These are phyloP conservation scores for Silurus aristotelis DNA, from an alignment of 2,797 vertebrate species.

Conservation along the genomic window DNA sequence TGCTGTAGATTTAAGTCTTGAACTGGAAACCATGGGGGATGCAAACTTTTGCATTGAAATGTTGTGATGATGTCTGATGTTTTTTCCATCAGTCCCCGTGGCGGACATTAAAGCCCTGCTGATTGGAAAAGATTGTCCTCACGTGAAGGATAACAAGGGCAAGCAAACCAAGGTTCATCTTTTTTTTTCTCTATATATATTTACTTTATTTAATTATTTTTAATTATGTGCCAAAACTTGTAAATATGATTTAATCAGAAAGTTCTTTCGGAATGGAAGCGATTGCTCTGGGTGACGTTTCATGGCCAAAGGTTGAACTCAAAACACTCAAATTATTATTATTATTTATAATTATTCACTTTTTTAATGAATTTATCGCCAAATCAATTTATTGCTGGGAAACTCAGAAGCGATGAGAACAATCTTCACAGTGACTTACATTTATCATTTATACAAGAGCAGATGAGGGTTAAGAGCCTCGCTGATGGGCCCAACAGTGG, in stretches of 20 bases:
- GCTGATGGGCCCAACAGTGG: too few relatives aligned
- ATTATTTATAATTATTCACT: too few relatives aligned
- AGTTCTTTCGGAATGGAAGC: not conserved
- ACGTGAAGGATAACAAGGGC: slow-evolving; percentile 90
- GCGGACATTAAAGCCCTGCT: slow-evolving; percentile 89
- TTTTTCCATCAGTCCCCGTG: slow-evolving; percentile 83
- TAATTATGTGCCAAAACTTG: not conserved
- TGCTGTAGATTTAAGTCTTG: too few relatives aligned
- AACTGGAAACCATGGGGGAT: not conserved
- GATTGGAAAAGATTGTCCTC: slow-evolving; percentile 91
- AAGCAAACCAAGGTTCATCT: slow-evolving; percentile 91
- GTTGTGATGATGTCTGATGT: not conserved
- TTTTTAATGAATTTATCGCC: too few relatives aligned
- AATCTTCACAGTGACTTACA: too few relatives aligned
- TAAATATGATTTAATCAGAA: not conserved
- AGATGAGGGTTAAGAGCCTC: too few relatives aligned
- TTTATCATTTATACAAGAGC: too few relatives aligned
- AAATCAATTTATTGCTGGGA: too few relatives aligned
- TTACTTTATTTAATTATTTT: not conserved
- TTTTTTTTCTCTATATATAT: not conserved
- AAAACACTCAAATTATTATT: not conserved
- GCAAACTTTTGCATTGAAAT: not conserved
- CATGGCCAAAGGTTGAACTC: too few relatives aligned
- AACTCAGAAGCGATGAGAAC: too few relatives aligned
- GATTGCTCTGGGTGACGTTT: not conserved